Evolutionary conservation across 2,888 invertebrate genomes (phyloP).

Genomic region (Bedellia somnulentella): DNA sequence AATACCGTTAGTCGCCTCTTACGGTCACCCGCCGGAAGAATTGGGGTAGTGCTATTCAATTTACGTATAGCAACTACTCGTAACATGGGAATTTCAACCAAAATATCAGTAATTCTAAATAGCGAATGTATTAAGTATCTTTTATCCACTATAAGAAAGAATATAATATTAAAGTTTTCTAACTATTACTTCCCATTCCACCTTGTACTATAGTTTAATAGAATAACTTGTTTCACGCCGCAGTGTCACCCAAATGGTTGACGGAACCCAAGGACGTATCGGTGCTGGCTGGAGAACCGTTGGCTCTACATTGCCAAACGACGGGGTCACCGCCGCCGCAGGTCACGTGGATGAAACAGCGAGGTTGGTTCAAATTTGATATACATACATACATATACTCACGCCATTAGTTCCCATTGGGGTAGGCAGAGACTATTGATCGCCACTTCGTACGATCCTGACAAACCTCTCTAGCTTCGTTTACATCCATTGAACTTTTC

Average conservation of each 20-base stretch:
- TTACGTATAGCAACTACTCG: too few relatives aligned
- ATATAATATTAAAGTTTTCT: too few relatives aligned
- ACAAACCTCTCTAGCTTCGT: background rate
- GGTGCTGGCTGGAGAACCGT: slow-evolving; percentile 69
- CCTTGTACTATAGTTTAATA: too few relatives aligned
- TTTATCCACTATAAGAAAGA: too few relatives aligned
- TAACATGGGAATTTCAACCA: too few relatives aligned
- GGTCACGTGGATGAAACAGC: slow-evolving; percentile 73
- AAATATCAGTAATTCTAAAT: too few relatives aligned
- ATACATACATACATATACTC: background rate
- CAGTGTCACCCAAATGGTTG: slow-evolving; percentile 79
- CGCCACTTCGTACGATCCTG: background rate
- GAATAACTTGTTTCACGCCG: slow-evolving; percentile 20
- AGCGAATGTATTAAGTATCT: too few relatives aligned
- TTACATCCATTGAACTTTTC: background rate
- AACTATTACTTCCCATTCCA: too few relatives aligned
- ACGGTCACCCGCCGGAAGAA: too few relatives aligned
- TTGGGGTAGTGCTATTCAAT: too few relatives aligned
- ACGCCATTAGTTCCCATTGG: too few relatives aligned
- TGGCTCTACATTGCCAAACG: slow-evolving; percentile 71
- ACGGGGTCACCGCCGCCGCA: slow-evolving; percentile 75
- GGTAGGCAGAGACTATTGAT: background rate
- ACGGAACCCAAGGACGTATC: slow-evolving; percentile 73
- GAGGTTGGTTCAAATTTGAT: slow-evolving; percentile 39
- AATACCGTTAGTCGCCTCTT: too few relatives aligned